A percentile compares a stretch with the other conserved stretches of the same genome.
phyloP scores from a whole-genome alignment of 2,797 vertebrate genomes.

The Pseudotriccus pelzelni region DNA sequence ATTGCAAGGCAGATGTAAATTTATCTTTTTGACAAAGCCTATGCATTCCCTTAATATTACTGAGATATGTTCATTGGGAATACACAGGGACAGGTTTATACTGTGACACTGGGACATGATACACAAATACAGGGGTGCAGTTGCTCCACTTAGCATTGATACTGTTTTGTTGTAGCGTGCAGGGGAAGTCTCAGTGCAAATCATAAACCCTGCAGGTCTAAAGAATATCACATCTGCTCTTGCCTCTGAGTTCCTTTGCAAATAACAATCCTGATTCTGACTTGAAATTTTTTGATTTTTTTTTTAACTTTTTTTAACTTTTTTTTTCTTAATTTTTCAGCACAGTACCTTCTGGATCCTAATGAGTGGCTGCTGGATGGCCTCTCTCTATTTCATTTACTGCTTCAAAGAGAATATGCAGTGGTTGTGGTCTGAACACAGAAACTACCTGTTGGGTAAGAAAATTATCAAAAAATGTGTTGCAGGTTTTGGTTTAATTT shows the following conservation, averaged over 20 bases:
- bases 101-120: not conserved
- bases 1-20: not conserved
- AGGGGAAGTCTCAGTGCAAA: not conserved
- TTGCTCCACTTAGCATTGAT: not conserved
- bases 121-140: not conserved
- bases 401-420: constrained; percentile 71
- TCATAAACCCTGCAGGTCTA: not conserved
- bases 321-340: constrained; percentile 52
- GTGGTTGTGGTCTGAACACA: constrained; percentile 75
- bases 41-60: not conserved
- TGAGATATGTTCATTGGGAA: not conserved
- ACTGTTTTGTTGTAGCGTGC: not conserved
- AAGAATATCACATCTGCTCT: not conserved
- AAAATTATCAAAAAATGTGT: not conserved
- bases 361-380: constrained; percentile 75
- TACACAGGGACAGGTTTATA: not conserved
- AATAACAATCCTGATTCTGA: not conserved
- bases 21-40: not conserved
- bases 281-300: not conserved
- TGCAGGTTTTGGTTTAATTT: not conserved
- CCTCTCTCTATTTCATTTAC: constrained; percentile 73
- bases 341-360: constrained; percentile 80
- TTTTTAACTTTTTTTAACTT: not conserved
- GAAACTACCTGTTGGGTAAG: constrained; percentile 80
- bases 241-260: not conserved